These are phyloP conservation scores for Proisotoma minuta DNA, from an alignment of 2,888 invertebrate species.

Conservation along the genomic window DNA sequence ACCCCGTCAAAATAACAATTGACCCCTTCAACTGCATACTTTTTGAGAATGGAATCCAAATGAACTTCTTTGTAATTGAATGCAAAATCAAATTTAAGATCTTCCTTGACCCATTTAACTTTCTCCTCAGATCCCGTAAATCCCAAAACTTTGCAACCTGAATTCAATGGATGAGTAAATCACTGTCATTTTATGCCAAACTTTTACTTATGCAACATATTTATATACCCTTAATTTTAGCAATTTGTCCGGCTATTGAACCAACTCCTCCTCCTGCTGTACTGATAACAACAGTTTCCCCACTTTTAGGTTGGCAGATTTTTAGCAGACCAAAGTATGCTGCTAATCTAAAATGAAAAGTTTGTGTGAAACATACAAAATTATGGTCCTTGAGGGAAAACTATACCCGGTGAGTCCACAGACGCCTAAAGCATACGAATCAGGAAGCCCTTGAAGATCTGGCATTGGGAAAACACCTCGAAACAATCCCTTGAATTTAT, in stretches of 20 bases:
- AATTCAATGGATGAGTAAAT: no score
- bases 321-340: constrained; percentile 71
- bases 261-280: constrained; percentile 62
- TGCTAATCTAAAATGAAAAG: constrained; percentile 50
- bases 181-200: no score
- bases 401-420: constrained; percentile 33
- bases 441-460: constrained; percentile 44
- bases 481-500: constrained; percentile 43
- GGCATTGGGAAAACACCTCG: constrained; percentile 43
- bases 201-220: not conserved
- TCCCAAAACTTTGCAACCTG: constrained; percentile 64
- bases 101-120: constrained; percentile 61
- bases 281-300: constrained; percentile 69
- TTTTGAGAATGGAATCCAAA: constrained; percentile 56
- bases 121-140: constrained; percentile 68
- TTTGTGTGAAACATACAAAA: not conserved
- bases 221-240: constrained; percentile 61
- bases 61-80: constrained; percentile 67
- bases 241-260: constrained; percentile 62
- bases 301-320: constrained; percentile 64
- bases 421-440: constrained; percentile 43
- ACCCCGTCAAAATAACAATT: constrained; percentile 77
- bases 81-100: constrained; percentile 63
- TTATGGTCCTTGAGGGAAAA: not conserved
- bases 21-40: constrained; percentile 64